phyloP scores from a whole-genome alignment of 2,113 vertebrate species.

The Oreochromis aureus region DNA sequence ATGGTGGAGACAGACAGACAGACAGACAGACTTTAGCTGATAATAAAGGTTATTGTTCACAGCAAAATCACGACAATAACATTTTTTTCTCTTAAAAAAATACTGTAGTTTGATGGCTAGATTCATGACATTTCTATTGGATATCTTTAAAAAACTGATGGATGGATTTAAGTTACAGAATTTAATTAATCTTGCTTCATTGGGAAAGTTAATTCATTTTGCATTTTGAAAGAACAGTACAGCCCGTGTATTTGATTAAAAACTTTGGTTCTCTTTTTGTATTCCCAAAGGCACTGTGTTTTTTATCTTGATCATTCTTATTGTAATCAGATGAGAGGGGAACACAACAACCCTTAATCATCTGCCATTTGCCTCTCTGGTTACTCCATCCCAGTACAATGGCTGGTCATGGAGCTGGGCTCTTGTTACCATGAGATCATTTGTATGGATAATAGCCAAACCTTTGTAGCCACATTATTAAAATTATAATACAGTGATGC shows the following conservation, averaged over 20 bases:
- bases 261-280: background rate
- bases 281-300: background rate
- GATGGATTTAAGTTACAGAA: background rate
- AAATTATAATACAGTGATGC: background rate
- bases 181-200: background rate
- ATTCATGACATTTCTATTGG: background rate
- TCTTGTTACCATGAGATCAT: background rate
- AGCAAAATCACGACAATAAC: background rate
- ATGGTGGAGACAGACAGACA: background rate
- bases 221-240: background rate
- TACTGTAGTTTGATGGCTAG: background rate
- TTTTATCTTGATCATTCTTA: background rate
- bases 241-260: background rate
- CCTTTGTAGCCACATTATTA: background rate
- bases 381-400: background rate
- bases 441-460: background rate
- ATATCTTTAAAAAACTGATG: background rate
- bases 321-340: slow-evolving; percentile 1
- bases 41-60: background rate
- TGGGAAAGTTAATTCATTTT: background rate
- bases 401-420: background rate
- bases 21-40: background rate
- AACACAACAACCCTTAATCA: slow-evolving; percentile 20
- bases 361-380: background rate
- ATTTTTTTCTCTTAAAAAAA: background rate